A percentile compares a stretch with the other conserved stretches of the same genome.
Evolutionary conservation across 2,113 vertebrate species (phyloP).

Genomic region (Istiophorus platypterus): DNA sequence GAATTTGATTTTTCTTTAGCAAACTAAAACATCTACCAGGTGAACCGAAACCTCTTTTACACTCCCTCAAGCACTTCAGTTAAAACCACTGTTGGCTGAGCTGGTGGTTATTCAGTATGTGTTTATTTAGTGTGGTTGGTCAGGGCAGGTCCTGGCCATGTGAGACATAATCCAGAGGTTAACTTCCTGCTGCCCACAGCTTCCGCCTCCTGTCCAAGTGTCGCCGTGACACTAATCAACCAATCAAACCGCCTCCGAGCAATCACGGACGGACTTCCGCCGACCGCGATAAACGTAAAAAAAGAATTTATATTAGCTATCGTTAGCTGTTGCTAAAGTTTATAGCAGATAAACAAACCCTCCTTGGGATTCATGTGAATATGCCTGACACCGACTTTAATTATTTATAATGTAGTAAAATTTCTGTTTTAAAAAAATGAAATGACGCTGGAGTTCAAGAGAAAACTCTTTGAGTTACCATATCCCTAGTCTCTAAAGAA

Average conservation of each 20-base stretch:
- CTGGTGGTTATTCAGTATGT: conserved; percentile 9
- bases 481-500: too few relatives aligned
- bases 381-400: neutral
- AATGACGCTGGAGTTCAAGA: too few relatives aligned
- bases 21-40: conserved; percentile 3
- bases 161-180: conserved; percentile 14
- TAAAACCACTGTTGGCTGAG: neutral
- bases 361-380: neutral
- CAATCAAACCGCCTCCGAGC: conserved; percentile 34
- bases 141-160: neutral
- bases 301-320: conserved; percentile 46
- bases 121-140: conserved; percentile 19
- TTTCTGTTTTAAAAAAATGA: neutral
- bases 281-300: conserved; percentile 29
- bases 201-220: conserved; percentile 28
- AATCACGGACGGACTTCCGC: conserved; percentile 24
- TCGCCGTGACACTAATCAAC: conserved; percentile 34
- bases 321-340: conserved; percentile 23
- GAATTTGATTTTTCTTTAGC: neutral
- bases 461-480: too few relatives aligned
- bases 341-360: conserved; percentile 17
- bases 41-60: neutral
- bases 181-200: conserved; percentile 43
- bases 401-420: neutral
- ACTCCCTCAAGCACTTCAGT: neutral